These are phyloP conservation scores for Ascidia mentula DNA, from an alignment of 23 tunicate genomes.

Conservation along the genomic window DNA sequence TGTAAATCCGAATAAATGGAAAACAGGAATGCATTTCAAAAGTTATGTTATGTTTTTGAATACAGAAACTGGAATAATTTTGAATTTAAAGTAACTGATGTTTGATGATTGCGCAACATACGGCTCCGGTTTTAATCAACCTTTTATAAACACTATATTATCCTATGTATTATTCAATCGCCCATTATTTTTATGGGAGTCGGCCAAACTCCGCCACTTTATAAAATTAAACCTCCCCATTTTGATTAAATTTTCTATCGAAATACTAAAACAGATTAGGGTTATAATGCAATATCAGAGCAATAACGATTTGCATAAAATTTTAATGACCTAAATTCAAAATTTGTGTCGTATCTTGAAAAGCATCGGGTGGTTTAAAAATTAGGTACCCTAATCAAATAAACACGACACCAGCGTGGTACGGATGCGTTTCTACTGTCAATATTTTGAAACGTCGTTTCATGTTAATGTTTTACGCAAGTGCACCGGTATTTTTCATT, in stretches of 20 bases:
- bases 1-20: constrained; percentile 8
- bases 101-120: too few relatives aligned
- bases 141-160: neutral
- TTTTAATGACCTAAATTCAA: constrained; percentile 11
- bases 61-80: neutral
- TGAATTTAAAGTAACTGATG: too few relatives aligned
- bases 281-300: neutral
- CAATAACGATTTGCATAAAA: constrained; percentile 29
- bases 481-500: neutral
- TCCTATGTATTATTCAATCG: constrained; percentile 4
- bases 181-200: neutral
- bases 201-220: constrained; percentile 19
- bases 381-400: neutral
- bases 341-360: neutral
- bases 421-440: neutral
- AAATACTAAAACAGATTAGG: neutral
- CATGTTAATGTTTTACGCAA: neutral
- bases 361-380: neutral
- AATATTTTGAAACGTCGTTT: neutral
- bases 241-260: constrained; percentile 27
- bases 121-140: too few relatives aligned
- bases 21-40: neutral
- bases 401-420: neutral
- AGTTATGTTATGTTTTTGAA: neutral
- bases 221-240: constrained; percentile 28